phyloP scores from a whole-genome alignment of 2,113 vertebrate species.

The Chlorodrepanis virens region DNA sequence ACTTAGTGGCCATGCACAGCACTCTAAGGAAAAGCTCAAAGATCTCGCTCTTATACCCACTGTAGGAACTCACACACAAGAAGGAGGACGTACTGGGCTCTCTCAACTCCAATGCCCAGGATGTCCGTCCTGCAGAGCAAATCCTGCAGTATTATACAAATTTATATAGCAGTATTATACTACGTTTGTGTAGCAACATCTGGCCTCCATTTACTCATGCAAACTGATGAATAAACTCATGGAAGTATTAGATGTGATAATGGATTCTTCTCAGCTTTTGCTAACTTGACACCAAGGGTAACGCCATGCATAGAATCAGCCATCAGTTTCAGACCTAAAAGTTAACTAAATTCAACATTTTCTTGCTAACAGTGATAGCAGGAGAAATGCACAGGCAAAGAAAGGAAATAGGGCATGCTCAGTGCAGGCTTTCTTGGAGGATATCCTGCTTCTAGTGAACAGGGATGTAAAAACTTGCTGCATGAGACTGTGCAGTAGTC shows the following conservation, averaged over 20 bases:
- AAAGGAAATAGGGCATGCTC: neutral
- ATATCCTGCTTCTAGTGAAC: neutral
- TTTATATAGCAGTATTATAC: neutral
- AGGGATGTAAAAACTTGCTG: neutral
- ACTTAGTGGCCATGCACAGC: neutral
- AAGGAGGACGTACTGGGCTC: neutral
- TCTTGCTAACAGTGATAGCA: neutral
- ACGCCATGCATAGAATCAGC: neutral
- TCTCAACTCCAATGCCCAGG: neutral
- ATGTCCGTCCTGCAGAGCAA: neutral
- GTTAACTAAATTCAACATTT: neutral
- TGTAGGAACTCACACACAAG: neutral
- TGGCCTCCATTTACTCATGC: neutral
- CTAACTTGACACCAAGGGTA: neutral
- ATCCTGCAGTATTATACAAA: neutral
- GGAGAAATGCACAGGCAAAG: neutral
- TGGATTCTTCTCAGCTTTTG: neutral
- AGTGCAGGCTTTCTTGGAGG: neutral
- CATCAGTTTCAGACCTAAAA: neutral
- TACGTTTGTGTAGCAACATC: neutral
- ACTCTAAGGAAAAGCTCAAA: neutral
- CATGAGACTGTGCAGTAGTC: neutral
- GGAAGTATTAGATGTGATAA: neutral
- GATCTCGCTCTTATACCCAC: fast-evolving
- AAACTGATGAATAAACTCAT: neutral